Evolutionary conservation across 2,888 invertebrate genomes (phyloP), one percentile per base, ranked within the genome.

Genomic region (Dryobota labecula): DNA sequence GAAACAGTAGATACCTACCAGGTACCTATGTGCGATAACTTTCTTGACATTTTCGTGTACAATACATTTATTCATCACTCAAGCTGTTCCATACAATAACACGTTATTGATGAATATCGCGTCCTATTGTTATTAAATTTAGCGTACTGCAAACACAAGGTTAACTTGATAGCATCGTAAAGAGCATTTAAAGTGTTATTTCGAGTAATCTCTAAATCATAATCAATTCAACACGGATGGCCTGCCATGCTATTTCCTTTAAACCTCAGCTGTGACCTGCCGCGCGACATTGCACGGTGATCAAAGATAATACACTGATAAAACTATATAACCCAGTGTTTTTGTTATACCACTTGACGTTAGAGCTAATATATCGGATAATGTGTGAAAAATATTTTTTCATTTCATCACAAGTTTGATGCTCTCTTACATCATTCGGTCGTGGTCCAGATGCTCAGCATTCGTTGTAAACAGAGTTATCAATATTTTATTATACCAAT

Each of bases 401-500:
- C 58, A 80, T 84, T 66, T 18, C 51, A 66, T 18, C 51, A 66
- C 58, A 45, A 69, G 70, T 73, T 79, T 76, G 69, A 76, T 77
- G 63, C 63, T 57, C 53, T 51, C 56, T 80, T 82, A 79, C 77
- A 82, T 84, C 79, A 85, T 68, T 56, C 53, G 70, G 70, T 80
- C 68, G 64, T 70, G 73, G 71, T 58, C 76, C 73, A 80, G 58
- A 75, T 61, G 56, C 65, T 78, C 70, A 70, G 30, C 53, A 70
- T 70, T 83, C 41, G 72, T 73, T 79, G 75, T 83, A 85, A 87
- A 86, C 83, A 51, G 45, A 64, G 63, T 74, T 84, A 85, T 82
- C 82, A 63, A 58, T 66, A 66, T 72, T 62, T 56, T 56, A 56
- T 33, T 33, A 38, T 66, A 36, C 8, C 36, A 8, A 27, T 54